Conservation (phyloP, 1,140 invertebrate genomes). For the Amyelois transitella region DNA sequence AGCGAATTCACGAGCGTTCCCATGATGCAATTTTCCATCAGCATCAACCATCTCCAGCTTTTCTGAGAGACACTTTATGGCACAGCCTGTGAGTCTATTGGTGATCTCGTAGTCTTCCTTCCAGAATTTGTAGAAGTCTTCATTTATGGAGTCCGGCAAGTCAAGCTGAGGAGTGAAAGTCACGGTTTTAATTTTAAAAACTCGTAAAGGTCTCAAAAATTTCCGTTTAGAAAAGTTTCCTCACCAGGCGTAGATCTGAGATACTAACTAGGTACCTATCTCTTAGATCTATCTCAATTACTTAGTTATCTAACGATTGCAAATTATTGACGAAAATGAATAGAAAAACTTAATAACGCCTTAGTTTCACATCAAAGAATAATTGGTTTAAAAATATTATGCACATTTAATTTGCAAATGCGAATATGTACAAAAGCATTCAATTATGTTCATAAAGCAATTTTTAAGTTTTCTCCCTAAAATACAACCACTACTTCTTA, state of each 20-base stretch:
- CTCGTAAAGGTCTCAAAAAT: not conserved
- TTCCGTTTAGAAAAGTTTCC: not conserved
- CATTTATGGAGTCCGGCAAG: slow-evolving; percentile 18
- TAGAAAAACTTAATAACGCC: no score
- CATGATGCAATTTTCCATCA: slow-evolving; percentile 28
- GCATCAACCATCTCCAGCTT: slow-evolving; percentile 32
- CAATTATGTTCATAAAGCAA: no score
- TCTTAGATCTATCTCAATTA: no score
- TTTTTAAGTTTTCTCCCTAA: not conserved
- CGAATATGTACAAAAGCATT: no score
- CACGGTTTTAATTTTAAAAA: not conserved
- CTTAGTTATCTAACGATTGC: no score
- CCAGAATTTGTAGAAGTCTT: slow-evolving; percentile 41
- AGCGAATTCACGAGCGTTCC: slow-evolving; percentile 28
- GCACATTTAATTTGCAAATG: no score
- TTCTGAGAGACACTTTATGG: slow-evolving; percentile 26
- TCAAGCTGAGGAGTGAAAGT: slow-evolving; percentile 14
- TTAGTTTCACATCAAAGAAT: no score
- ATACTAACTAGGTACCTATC: no score
- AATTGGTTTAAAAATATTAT: no score
- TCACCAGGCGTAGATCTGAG: no score
- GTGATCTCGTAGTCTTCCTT: slow-evolving; percentile 26
- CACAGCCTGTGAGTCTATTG: slow-evolving; percentile 26
- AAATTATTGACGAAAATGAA: no score
- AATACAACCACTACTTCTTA: slow-evolving; percentile 3